A percentile compares a stretch with the other conserved stretches of the same genome.
Conservation (phyloP, 2,888 invertebrate genomes). For the Apamea crenata region DNA sequence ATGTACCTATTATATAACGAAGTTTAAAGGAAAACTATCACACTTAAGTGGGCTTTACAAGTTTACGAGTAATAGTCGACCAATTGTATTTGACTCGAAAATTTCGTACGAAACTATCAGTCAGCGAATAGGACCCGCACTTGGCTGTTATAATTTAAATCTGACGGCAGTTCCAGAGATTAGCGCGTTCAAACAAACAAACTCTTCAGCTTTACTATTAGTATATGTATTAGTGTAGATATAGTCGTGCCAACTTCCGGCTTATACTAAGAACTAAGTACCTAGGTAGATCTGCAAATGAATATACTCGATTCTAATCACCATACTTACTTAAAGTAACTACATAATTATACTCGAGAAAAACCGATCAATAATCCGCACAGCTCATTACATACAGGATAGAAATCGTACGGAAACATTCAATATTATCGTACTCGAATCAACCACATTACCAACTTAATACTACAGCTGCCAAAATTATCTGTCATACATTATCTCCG, state of each 20-base stretch:
- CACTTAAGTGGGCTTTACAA: too few species aligned
- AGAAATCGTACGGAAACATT: constrained; percentile 71
- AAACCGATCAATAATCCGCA: constrained; percentile 35
- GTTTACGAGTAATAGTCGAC: too few species aligned
- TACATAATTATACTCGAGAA: constrained; percentile 39
- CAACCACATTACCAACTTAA: constrained; percentile 41
- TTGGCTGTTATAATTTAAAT: too few species aligned
- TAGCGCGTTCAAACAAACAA: too few species aligned
- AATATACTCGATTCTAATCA: not conserved
- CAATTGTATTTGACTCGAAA: too few species aligned
- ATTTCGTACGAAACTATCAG: too few species aligned
- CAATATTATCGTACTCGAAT: constrained; percentile 59
- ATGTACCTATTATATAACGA: too few species aligned
- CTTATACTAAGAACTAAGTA: not conserved
- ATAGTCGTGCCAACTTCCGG: too few species aligned
- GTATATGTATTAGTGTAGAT: not conserved
- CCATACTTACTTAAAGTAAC: constrained; percentile 7
- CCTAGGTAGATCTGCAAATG: not conserved
- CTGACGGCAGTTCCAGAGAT: too few species aligned
- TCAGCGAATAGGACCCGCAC: too few species aligned
- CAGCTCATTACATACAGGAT: constrained; percentile 65
- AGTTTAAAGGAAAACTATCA: too few species aligned
- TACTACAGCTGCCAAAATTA: constrained; percentile 24
- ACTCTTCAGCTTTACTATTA: not conserved
- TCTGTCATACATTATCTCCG: constrained; percentile 9